Evolutionary conservation across 2,113 vertebrate species (phyloP).

Genomic region (Chaetodon auriga): DNA sequence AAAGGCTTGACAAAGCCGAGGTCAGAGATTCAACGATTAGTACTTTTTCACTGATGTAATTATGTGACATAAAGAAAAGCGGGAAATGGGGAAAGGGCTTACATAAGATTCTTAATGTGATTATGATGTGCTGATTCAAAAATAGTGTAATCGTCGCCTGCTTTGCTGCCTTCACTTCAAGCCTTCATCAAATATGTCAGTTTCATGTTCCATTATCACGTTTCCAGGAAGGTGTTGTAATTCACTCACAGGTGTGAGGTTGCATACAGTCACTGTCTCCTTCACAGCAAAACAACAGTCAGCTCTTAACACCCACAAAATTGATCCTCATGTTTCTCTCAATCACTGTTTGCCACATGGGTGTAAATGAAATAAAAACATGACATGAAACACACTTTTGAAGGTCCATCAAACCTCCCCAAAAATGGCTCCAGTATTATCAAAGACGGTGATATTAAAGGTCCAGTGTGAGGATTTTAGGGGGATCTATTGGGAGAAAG

Average conservation of each 20-base stretch:
- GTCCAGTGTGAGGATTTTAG: too few relatives aligned
- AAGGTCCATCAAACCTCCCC: not conserved
- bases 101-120: too few relatives aligned
- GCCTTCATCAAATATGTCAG: constrained; percentile 10
- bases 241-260: constrained; percentile 30
- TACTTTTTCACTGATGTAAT: not conserved
- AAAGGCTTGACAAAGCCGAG: not conserved
- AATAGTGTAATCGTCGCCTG: not conserved
- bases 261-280: not conserved
- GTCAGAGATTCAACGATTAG: not conserved
- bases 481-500: too few relatives aligned
- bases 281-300: not conserved
- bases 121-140: not conserved
- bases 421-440: not conserved
- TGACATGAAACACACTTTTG: not conserved
- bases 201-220: constrained; percentile 31
- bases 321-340: not conserved
- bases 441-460: not conserved
- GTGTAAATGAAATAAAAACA: constrained; percentile 19
- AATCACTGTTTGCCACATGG: not conserved
- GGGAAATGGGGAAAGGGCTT: not conserved
- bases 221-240: constrained; percentile 10
- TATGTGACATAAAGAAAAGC: not conserved
- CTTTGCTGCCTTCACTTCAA: not conserved
- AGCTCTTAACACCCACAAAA: constrained; percentile 7